Conservation (phyloP, 2,888 invertebrate species). For the Bellardia bayeri region DNA sequence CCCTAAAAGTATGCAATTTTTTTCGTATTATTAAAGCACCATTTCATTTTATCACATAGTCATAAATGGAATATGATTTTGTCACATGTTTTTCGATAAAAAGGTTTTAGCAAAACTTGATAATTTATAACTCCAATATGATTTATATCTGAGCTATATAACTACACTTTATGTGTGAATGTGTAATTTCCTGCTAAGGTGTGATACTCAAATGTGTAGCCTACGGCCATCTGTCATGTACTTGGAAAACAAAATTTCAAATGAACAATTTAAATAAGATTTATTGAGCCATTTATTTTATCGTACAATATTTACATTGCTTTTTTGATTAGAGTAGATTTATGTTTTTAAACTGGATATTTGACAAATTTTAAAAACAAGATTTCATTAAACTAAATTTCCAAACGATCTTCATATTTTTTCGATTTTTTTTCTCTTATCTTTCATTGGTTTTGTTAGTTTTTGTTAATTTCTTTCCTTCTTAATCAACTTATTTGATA, state of each 20-base stretch:
- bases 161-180: neutral
- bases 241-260: neutral
- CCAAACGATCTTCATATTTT: neutral
- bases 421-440: neutral
- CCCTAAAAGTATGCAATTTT: slow-evolving; percentile 13
- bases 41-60: slow-evolving; percentile 29
- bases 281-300: slow-evolving; percentile 6
- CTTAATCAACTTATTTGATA: neutral
- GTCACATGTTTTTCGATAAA: slow-evolving; percentile 24
- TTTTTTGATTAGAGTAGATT: neutral
- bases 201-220: slow-evolving; percentile 2
- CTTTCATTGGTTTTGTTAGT: neutral
- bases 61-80: slow-evolving; percentile 20
- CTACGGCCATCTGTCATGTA: slow-evolving; percentile 7
- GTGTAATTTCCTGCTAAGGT: neutral
- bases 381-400: neutral
- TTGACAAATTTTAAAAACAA: neutral
- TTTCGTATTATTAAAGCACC: neutral
- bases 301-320: neutral
- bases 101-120: slow-evolving; percentile 14
- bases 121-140: slow-evolving; percentile 13
- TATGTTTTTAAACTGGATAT: neutral
- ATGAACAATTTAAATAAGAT: slow-evolving; percentile 27
- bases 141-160: slow-evolving; percentile 13
- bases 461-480: neutral